Percentiles rank a stretch among this genome's conserved stretches.
phyloP scores from a whole-genome alignment of 2,113 vertebrate species.

The Rhinoderma darwinii region DNA sequence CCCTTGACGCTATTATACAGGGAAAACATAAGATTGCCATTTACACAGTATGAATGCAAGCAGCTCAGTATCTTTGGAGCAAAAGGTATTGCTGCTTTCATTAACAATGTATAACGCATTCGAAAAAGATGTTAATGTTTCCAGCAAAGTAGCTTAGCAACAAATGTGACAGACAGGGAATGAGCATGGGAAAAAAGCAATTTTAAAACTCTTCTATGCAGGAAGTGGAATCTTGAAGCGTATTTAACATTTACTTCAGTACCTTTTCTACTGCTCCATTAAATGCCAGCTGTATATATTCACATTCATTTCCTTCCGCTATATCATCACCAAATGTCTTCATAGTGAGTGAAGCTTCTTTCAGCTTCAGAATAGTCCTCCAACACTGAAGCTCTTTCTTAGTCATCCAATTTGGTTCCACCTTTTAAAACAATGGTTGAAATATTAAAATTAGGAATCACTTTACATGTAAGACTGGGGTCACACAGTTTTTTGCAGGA shows the following conservation, averaged over 20 bases:
- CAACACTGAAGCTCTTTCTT: conserved; percentile 75
- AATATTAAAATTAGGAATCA: conserved; percentile 13
- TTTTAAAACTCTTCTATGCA: background rate
- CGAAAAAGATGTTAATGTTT: background rate
- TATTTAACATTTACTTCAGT: no score
- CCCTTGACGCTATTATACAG: no score
- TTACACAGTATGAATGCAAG: no score
- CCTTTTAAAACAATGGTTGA: conserved; percentile 66
- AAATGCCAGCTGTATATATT: conserved; percentile 74
- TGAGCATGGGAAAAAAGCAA: background rate
- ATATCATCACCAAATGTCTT: conserved; percentile 71
- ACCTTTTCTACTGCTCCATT: conserved; percentile 76
- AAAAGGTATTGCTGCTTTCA: background rate
- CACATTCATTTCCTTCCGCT: conserved; percentile 74
- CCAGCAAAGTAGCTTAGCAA: background rate
- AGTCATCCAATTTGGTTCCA: conserved; percentile 78
- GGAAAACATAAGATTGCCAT: no score
- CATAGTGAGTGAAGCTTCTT: conserved; percentile 69
- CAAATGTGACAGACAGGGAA: background rate
- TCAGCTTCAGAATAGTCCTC: conserved; percentile 72
- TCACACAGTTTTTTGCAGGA: no score
- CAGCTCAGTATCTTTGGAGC: no score
- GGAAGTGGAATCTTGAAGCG: background rate
- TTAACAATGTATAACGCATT: background rate
- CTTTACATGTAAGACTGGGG: conserved; percentile 19